Base-by-base conservation (phyloP, 2,113 vertebrate species). In the Deroptyus accipitrinus region DNA sequence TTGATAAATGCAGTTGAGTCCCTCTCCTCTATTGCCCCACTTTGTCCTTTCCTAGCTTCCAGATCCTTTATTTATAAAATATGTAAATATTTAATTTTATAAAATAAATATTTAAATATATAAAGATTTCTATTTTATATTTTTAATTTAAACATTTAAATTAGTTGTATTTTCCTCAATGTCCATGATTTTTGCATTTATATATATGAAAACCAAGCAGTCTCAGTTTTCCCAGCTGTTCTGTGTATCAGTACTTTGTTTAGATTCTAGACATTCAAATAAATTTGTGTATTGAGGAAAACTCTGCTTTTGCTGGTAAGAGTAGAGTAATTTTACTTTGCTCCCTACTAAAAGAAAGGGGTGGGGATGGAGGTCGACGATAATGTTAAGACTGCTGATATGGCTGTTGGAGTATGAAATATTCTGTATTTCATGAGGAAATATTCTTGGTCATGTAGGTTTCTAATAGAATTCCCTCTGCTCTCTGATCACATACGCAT, bases 401-500 rank as follows among this genome's bases (percentile, higher is more conserved):
- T 2, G 52, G 46, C 62, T 70, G 83, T 69, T 57, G 25, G 42
- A 75, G 51, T 78, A 35, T 37, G 27, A 82, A 79, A 57, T 88
- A 54, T 46, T 89, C n/a, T 51, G 13, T 69, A 48, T 88, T 85
- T 84, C 13, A 28, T 46, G n/a, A 59, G 16, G 30, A 86, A 51
- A 25, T 55, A 12, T 75, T 79, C 88, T 69, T 83, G 63, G 48
- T 51, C 48, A 8, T 81, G 37, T 70, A 48, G 52, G 35, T 31
- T 86, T 83, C 27, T 55, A 44, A 52, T 23, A 52, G 55, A 69
- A 79, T 67, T 92, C 42, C n/a, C 59, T 94, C 75, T 80, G 23
- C 61, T 93, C 12, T 97, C 86, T 93, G 88, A 78, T 88, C 80
- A 86, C 23, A 64, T 87, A 68, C 61, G 46, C 59, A 30, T 64